These are phyloP conservation scores for Gisinianus flammeolus DNA, from an alignment of 2,888 invertebrate species.

Conservation along the genomic window DNA sequence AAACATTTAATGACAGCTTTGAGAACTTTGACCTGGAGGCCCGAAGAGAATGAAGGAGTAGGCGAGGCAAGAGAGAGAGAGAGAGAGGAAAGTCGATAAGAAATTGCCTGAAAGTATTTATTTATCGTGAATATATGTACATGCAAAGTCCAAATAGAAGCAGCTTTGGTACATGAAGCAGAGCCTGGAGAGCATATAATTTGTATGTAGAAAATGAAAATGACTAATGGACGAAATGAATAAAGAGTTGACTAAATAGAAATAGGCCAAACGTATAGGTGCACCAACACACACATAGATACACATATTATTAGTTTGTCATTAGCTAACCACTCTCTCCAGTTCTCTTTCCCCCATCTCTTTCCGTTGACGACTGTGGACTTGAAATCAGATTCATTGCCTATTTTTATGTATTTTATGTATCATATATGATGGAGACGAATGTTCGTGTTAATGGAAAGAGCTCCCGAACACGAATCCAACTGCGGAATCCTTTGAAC, in stretches of 20 bases:
- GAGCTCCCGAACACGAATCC: neutral
- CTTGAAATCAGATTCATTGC: neutral
- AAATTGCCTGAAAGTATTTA: too few relatives aligned
- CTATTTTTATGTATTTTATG: too few relatives aligned
- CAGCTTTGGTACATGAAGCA: too few relatives aligned
- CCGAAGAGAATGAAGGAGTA: neutral
- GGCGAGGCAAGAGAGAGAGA: neutral
- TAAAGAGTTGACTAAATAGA: constrained; percentile 11
- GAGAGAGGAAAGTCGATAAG: neutral
- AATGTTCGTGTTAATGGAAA: neutral
- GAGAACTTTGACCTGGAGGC: neutral
- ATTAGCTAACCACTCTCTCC: neutral
- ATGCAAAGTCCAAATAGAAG: too few relatives aligned
- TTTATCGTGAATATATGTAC: too few relatives aligned
- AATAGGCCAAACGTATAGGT: constrained; percentile 5
- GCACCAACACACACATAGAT: too few relatives aligned
- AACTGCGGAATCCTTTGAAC: neutral
- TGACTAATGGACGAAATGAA: constrained; percentile 3
- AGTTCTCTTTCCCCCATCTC: neutral
- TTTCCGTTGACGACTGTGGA: neutral
- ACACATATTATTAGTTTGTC: neutral
- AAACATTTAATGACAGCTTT: too few relatives aligned
- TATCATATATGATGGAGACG: neutral
- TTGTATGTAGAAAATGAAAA: too few relatives aligned
- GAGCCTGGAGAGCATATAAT: too few relatives aligned